Conservation (phyloP, 2,797 vertebrate species). For the Spatula versicolor region DNA sequence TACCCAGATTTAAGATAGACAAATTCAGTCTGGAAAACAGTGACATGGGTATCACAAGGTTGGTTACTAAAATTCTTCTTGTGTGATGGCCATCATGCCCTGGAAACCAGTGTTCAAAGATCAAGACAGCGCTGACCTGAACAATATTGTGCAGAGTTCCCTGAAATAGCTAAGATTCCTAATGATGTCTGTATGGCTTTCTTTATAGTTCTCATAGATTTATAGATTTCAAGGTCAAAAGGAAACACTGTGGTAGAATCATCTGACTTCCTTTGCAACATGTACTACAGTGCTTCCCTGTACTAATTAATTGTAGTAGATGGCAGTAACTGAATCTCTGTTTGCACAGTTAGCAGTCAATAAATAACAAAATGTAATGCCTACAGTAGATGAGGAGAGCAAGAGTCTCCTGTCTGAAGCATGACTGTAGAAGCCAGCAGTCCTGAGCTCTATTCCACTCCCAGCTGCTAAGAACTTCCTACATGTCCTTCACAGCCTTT, state of each 20-base stretch:
- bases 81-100: neutral
- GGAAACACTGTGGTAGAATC: neutral
- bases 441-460: neutral
- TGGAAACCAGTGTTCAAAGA: neutral
- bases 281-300: neutral
- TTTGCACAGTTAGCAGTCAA: neutral
- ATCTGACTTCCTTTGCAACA: neutral
- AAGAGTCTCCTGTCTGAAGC: fast-evolving
- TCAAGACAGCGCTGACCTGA: neutral
- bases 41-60: neutral
- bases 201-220: neutral
- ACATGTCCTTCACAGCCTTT: fast-evolving
- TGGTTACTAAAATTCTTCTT: neutral
- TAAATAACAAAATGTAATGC: neutral
- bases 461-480: neutral
- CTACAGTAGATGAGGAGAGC: neutral
- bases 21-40: neutral
- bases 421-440: neutral
- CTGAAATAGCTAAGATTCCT: neutral
- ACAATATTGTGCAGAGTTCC: neutral
- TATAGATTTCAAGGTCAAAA: neutral
- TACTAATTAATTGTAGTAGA: neutral
- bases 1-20: neutral
- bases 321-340: neutral
- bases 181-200: neutral